phyloP scores from a whole-genome alignment of 2,888 invertebrate species.

The Caenorhabditis macrosperma region DNA sequence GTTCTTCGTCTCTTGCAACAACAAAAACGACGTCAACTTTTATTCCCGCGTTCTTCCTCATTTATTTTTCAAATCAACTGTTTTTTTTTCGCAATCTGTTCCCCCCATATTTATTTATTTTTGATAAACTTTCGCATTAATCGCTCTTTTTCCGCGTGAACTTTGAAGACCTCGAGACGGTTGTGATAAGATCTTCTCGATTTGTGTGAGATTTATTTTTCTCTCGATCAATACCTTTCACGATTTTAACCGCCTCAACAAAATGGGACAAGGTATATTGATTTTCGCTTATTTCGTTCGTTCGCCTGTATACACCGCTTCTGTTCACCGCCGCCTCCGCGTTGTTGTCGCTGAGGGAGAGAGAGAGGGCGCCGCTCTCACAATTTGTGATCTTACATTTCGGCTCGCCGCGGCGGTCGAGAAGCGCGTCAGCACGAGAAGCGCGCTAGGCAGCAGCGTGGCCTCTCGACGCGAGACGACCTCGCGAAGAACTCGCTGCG shows the following conservation, averaged over 20 bases:
- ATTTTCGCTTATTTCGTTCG: too few species aligned
- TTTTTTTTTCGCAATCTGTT: too few species aligned
- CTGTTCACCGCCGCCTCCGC: not conserved
- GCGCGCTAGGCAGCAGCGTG: not conserved
- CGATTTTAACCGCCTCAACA: not conserved
- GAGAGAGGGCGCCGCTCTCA: too few species aligned
- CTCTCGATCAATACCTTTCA: not conserved
- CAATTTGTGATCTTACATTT: not conserved
- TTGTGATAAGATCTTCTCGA: too few species aligned
- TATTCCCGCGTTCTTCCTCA: too few species aligned
- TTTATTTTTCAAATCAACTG: not conserved
- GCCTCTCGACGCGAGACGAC: not conserved
- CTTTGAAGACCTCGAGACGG: too few species aligned
- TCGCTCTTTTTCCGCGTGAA: not conserved
- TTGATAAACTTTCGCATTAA: not conserved
- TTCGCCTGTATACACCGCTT: not conserved
- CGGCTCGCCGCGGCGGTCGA: not conserved
- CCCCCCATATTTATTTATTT: not conserved
- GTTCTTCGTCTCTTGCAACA: not conserved
- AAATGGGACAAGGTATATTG: slow-evolving; percentile 15
- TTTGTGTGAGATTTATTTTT: too few species aligned
- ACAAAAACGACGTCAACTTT: not conserved
- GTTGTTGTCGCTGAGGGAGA: too few species aligned
- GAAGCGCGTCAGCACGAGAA: slow-evolving; percentile 11
- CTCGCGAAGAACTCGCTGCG: slow-evolving; percentile 13